Evolutionary conservation across 2,888 invertebrate species (phyloP).

Genomic region (Euphydryas editha): DNA sequence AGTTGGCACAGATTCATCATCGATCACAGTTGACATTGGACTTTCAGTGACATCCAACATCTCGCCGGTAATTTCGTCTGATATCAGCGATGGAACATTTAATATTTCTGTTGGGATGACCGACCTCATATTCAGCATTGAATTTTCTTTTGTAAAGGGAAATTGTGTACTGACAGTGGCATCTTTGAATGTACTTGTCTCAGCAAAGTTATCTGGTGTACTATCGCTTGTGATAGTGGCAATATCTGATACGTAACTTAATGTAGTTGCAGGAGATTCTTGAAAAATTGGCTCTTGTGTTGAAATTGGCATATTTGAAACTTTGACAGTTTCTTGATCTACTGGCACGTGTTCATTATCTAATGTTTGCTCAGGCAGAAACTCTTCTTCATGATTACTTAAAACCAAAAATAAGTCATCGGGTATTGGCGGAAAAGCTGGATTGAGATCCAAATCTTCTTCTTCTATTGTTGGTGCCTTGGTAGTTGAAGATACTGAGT

Average conservation of each 20-base stretch:
- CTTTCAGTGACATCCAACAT: constrained; percentile 52
- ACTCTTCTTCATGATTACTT: constrained; percentile 72
- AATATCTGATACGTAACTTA: constrained; percentile 49
- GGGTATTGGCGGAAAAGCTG: constrained; percentile 76
- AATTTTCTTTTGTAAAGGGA: constrained; percentile 56
- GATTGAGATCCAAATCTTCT: constrained; percentile 75
- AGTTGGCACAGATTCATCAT: constrained; percentile 29
- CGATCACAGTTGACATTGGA: constrained; percentile 43
- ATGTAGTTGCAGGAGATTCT: constrained; percentile 52
- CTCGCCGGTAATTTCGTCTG: constrained; percentile 59
- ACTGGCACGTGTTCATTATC: constrained; percentile 58
- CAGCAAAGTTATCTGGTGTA: constrained; percentile 45
- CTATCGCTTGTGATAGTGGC: constrained; percentile 49
- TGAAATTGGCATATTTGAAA: constrained; percentile 50
- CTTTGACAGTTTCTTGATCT: constrained; percentile 53
- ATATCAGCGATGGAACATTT: constrained; percentile 57
- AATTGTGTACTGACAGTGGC: constrained; percentile 48
- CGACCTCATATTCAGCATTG: constrained; percentile 69
- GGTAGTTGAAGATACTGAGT: constrained; percentile 53
- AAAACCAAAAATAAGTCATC: constrained; percentile 69
- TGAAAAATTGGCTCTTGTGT: constrained; percentile 49
- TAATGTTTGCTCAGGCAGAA: constrained; percentile 61
- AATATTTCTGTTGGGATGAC: constrained; percentile 71
- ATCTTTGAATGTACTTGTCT: constrained; percentile 46
- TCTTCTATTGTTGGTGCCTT: constrained; percentile 69